phyloP scores from a whole-genome alignment of 2,113 vertebrate species.

The Pyrgilauda ruficollis region DNA sequence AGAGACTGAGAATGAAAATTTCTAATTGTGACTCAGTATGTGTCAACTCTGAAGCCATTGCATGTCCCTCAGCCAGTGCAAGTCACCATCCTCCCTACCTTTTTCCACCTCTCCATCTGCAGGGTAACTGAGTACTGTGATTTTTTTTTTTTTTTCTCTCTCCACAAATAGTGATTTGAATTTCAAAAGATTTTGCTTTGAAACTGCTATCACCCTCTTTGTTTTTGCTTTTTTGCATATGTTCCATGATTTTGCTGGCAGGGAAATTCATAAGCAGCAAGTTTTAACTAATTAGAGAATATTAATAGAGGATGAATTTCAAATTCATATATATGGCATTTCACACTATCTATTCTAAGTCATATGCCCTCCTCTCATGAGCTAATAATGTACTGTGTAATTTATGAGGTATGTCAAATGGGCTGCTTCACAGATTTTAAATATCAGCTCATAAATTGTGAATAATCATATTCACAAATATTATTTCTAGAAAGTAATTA shows the following conservation, averaged over 20 bases:
- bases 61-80: neutral
- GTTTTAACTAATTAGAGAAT: constrained; percentile 35
- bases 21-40: neutral
- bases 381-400: neutral
- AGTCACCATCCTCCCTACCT: neutral
- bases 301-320: constrained; percentile 37
- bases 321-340: neutral
- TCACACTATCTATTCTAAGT: constrained; percentile 21
- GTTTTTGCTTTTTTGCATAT: neutral
- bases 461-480: constrained; percentile 22
- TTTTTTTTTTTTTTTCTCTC: neutral
- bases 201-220: neutral
- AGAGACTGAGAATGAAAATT: neutral
- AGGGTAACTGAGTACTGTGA: neutral
- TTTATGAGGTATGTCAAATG: constrained; percentile 25
- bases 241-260: neutral
- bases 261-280: neutral
- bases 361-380: neutral
- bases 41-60: neutral
- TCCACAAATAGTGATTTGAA: neutral
- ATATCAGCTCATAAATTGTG: constrained; percentile 11
- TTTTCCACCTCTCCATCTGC: neutral
- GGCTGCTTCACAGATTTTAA: neutral
- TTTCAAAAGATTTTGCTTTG: constrained; percentile 11
- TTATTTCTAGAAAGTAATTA: constrained; percentile 34